Conservation (phyloP, 2,113 vertebrate species). For the Bambusicola thoracicus region DNA sequence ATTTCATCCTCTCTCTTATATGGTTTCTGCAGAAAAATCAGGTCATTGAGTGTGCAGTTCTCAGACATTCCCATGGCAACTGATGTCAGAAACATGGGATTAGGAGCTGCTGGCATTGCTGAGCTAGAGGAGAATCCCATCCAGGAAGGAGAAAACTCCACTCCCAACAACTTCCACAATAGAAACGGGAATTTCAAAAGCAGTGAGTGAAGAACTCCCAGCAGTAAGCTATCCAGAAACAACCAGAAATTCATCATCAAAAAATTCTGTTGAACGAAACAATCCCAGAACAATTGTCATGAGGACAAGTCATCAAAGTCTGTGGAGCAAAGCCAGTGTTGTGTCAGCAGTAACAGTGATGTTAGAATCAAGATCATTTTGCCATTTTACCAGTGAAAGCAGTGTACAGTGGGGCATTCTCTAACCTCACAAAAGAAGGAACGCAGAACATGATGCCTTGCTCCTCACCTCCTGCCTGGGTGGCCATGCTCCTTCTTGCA, state of each 20-base stretch:
- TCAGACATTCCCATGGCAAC: neutral
- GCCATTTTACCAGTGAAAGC: neutral
- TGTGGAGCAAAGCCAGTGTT: neutral
- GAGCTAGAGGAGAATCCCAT: neutral
- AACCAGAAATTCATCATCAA: neutral
- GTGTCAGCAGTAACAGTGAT: neutral
- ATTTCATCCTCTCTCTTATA: neutral
- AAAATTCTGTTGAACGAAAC: neutral
- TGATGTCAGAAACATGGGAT: slow-evolving; percentile 5
- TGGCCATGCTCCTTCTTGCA: neutral
- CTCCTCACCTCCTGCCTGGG: neutral
- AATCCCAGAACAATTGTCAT: neutral
- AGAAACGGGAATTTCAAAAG: slow-evolving; percentile 6
- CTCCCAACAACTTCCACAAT: neutral
- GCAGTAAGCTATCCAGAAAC: neutral
- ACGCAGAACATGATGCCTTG: neutral
- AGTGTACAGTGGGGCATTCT: neutral
- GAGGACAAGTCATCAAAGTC: neutral
- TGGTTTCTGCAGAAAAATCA: neutral
- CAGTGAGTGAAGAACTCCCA: neutral
- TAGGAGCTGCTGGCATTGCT: neutral
- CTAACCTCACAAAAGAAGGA: neutral
- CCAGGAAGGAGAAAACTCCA: slow-evolving; percentile 18
- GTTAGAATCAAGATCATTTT: neutral
- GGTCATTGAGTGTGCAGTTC: neutral